Percentiles rank a stretch among this genome's conserved stretches.
Evolutionary conservation across 2,113 vertebrate species (phyloP).

Genomic region (Hipposideros armiger): DNA sequence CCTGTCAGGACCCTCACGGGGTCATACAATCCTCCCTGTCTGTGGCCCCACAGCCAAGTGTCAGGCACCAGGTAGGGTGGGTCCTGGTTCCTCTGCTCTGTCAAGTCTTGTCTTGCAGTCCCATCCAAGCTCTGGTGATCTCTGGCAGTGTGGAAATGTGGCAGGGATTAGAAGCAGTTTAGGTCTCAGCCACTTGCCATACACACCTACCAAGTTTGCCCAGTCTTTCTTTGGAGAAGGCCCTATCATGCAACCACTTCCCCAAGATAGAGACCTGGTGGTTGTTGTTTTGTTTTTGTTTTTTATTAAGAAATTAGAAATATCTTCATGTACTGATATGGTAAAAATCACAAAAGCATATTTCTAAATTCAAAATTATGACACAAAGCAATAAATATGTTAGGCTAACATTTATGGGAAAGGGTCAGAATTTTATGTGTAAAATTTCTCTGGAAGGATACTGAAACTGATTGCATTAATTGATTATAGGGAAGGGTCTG

Average conservation of each 20-base stretch:
- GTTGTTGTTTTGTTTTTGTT: not conserved
- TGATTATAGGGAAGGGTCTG: too few species aligned
- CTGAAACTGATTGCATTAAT: constrained; percentile 29
- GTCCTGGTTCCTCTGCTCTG: not conserved
- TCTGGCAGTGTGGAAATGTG: not conserved
- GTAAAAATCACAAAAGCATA: not conserved
- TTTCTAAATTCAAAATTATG: not conserved
- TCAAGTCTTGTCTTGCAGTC: not conserved
- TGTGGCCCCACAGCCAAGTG: not conserved
- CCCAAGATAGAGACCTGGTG: not conserved
- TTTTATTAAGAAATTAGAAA: not conserved
- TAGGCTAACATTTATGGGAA: not conserved
- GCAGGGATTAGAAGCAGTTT: not conserved
- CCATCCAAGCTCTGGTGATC: not conserved
- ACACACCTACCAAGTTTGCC: not conserved
- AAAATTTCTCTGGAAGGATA: constrained; percentile 30
- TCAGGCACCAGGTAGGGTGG: not conserved
- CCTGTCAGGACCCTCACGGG: not conserved
- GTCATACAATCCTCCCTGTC: not conserved
- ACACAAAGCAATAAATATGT: not conserved
- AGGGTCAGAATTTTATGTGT: constrained; percentile 7
- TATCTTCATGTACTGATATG: not conserved
- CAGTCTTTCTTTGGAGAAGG: not conserved
- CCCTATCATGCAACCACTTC: not conserved
- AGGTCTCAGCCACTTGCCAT: not conserved